These are phyloP conservation scores for Xenops minutus DNA, from an alignment of 2,797 vertebrate species.

Conservation along the genomic window DNA sequence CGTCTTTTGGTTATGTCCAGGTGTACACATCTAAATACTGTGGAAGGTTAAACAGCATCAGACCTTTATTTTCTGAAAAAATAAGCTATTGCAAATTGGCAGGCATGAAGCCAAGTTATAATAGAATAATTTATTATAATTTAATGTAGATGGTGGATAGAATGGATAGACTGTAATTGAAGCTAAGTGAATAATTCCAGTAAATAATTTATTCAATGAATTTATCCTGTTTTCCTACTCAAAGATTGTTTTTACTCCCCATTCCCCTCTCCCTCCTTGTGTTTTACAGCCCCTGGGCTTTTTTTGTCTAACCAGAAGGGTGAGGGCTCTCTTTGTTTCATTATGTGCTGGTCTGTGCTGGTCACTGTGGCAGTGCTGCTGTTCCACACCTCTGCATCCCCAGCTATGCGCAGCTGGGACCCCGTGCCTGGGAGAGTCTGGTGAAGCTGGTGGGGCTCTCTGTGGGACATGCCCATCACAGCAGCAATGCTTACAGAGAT, in stretches of 20 bases:
- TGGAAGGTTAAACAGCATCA: background rate
- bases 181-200: slow-evolving; percentile 63
- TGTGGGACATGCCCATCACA: rapidly evolving
- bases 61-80: slow-evolving; percentile 22
- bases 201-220: slow-evolving; percentile 65
- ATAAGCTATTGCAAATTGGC: slow-evolving; percentile 24
- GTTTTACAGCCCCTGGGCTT: background rate
- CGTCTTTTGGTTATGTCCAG: background rate
- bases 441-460: background rate
- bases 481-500: background rate
- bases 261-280: background rate
- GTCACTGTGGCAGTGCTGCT: rapidly evolving
- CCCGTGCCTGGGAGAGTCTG: background rate
- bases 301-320: background rate
- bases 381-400: rapidly evolving
- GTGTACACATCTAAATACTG: background rate
- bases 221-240: slow-evolving; percentile 40
- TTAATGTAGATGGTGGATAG: slow-evolving; percentile 51
- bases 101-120: slow-evolving; percentile 54
- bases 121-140: slow-evolving; percentile 59
- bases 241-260: background rate
- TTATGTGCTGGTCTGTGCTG: background rate
- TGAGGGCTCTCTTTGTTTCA: background rate
- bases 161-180: slow-evolving; percentile 59
- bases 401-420: background rate